phyloP scores from a whole-genome alignment of 2,888 invertebrate species.

The Euzophera pinguis region DNA sequence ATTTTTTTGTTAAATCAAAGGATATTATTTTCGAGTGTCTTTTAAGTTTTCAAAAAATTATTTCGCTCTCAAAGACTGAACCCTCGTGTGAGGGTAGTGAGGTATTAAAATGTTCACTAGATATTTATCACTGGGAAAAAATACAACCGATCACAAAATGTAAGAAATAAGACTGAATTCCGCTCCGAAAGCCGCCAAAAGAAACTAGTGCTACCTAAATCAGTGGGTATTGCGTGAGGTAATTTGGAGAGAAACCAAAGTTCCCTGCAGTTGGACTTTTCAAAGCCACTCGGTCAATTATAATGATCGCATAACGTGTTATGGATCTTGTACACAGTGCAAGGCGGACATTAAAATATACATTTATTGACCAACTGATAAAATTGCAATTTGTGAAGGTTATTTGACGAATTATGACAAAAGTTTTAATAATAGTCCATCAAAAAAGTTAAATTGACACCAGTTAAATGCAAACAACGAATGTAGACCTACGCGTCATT shows the following conservation, averaged over 20 bases:
- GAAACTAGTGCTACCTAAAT: background rate
- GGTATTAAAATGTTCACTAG: background rate
- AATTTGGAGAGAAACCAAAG: slow-evolving; percentile 11
- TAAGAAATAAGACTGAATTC: background rate
- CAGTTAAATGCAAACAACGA: background rate
- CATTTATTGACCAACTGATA: slow-evolving; percentile 15
- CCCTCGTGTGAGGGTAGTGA: too few species aligned
- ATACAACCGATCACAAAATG: slow-evolving; percentile 1
- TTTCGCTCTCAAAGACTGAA: slow-evolving; percentile 28
- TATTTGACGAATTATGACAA: background rate
- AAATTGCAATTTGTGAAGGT: slow-evolving; percentile 4
- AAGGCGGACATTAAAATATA: slow-evolving; percentile 7
- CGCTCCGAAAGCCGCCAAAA: background rate
- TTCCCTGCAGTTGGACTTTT: slow-evolving; percentile 10
- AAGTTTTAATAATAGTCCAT: background rate
- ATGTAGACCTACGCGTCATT: too few species aligned
- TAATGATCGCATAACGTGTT: background rate
- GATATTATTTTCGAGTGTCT: slow-evolving; percentile 24
- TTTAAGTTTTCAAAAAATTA: slow-evolving; percentile 28
- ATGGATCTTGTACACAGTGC: slow-evolving; percentile 12
- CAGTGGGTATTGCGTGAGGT: slow-evolving; percentile 7
- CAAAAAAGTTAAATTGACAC: slow-evolving; percentile 2
- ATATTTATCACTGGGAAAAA: background rate
- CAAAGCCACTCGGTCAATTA: background rate
- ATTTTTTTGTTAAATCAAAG: slow-evolving; percentile 42